Percentiles rank a stretch among this genome's conserved stretches.
Evolutionary conservation across 1,140 invertebrate genomes (phyloP).

Genomic region (Stegodyphus dumicola): DNA sequence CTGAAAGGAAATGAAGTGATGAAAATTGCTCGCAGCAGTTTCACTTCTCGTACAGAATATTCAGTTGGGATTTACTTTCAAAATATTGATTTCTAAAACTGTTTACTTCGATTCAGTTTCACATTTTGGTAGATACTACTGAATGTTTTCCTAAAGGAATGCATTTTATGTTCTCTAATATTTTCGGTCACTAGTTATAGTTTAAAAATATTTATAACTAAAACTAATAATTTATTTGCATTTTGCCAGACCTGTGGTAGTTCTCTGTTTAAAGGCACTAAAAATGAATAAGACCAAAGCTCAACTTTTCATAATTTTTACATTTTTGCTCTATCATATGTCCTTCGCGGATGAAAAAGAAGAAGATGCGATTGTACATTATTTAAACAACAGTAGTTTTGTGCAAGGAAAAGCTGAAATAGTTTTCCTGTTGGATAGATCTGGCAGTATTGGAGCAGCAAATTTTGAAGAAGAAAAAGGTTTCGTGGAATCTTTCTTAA

Average conservation of each 20-base stretch:
- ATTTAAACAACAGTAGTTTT: constrained; percentile 1
- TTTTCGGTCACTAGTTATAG: too few relatives aligned
- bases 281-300: neutral
- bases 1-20: constrained; percentile 6
- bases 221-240: neutral
- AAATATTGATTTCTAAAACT: too few relatives aligned
- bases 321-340: neutral
- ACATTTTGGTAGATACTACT: too few relatives aligned
- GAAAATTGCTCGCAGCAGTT: neutral
- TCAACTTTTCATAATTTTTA: neutral
- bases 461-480: constrained; percentile 57
- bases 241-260: neutral
- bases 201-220: too few relatives aligned
- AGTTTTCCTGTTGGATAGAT: constrained; percentile 56
- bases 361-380: constrained; percentile 31
- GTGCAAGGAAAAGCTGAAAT: constrained; percentile 32
- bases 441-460: constrained; percentile 47
- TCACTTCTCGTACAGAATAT: neutral
- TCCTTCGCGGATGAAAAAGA: neutral
- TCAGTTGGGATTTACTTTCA: too few relatives aligned
- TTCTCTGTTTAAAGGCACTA: constrained; percentile 2
- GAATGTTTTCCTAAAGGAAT: too few relatives aligned
- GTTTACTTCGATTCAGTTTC: too few relatives aligned
- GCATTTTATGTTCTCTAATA: too few relatives aligned
- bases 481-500: constrained; percentile 53